Conservation (phyloP, 2,888 invertebrate species). For the Phyto melanocephala region DNA sequence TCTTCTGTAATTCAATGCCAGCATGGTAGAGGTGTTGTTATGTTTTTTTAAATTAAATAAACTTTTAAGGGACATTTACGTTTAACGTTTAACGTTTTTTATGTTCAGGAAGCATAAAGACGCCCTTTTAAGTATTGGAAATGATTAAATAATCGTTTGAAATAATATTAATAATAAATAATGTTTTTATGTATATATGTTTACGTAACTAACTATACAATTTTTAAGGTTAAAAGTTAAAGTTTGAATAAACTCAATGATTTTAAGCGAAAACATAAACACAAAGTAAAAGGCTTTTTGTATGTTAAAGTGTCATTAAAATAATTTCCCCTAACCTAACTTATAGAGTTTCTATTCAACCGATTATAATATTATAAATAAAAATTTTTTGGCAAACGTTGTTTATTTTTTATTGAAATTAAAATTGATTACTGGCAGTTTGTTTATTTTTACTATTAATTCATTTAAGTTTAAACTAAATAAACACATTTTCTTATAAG, state of each 20-base stretch:
- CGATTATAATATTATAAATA: constrained; percentile 10
- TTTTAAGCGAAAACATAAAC: too few relatives aligned
- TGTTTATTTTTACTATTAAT: not conserved
- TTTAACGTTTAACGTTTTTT: not conserved
- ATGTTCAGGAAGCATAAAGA: not conserved
- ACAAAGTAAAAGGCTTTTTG: too few relatives aligned
- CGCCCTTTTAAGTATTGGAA: not conserved
- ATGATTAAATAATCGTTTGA: not conserved
- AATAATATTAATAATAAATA: not conserved
- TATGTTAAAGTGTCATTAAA: not conserved
- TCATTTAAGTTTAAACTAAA: not conserved
- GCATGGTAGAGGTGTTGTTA: too few relatives aligned
- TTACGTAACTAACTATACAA: too few relatives aligned
- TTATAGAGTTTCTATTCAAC: not conserved
- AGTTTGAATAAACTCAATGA: too few relatives aligned
- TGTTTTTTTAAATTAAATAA: not conserved
- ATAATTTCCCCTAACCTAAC: not conserved
- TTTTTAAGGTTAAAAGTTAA: too few relatives aligned
- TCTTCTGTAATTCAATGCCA: too few relatives aligned
- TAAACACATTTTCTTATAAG: not conserved
- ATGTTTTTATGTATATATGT: too few relatives aligned
- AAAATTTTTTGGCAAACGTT: not conserved
- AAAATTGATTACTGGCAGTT: not conserved
- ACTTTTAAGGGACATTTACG: not conserved
- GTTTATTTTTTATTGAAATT: constrained; percentile 1